Conservation (phyloP, 1,140 invertebrate genomes). For the Nebria ingens region DNA sequence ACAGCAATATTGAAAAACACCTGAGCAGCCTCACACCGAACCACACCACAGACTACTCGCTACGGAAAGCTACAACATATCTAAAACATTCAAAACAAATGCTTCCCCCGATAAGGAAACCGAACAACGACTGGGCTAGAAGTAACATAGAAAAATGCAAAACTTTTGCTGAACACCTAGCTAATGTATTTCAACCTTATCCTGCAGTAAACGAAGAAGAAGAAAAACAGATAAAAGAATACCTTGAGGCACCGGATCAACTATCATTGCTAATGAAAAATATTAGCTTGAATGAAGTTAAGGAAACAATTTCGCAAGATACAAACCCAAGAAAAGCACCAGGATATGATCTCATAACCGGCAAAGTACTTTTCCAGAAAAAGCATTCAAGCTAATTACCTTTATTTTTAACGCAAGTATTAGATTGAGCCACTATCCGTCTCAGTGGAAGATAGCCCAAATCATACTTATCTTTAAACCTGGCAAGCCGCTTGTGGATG, state of each 20-base stretch:
- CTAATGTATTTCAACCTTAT: background rate
- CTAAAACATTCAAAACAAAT: constrained; percentile 13
- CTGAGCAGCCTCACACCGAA: constrained; percentile 12
- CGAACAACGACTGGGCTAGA: background rate
- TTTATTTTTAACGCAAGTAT: constrained; percentile 14
- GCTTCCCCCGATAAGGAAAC: constrained; percentile 12
- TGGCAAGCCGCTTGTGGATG: background rate
- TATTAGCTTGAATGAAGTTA: background rate
- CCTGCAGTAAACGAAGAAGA: background rate
- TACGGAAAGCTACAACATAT: constrained; percentile 15
- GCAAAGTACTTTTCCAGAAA: constrained; percentile 18
- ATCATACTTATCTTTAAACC: constrained; percentile 8
- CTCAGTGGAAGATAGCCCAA: constrained; percentile 17
- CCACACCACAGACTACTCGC: constrained; percentile 13
- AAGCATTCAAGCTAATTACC: constrained; percentile 13
- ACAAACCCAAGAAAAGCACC: constrained; percentile 18
- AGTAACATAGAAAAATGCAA: background rate
- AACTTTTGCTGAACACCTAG: constrained; percentile 11
- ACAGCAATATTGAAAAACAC: constrained; percentile 13
- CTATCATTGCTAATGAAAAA: background rate
- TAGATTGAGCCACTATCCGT: constrained; percentile 19
- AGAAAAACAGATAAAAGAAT: background rate
- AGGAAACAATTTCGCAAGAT: background rate
- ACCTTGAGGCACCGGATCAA: constrained; percentile 19
- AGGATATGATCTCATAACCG: constrained; percentile 22